Evolutionary conservation across 2,888 invertebrate species (phyloP).

Genomic region (Agonopterix alstromeriana): DNA sequence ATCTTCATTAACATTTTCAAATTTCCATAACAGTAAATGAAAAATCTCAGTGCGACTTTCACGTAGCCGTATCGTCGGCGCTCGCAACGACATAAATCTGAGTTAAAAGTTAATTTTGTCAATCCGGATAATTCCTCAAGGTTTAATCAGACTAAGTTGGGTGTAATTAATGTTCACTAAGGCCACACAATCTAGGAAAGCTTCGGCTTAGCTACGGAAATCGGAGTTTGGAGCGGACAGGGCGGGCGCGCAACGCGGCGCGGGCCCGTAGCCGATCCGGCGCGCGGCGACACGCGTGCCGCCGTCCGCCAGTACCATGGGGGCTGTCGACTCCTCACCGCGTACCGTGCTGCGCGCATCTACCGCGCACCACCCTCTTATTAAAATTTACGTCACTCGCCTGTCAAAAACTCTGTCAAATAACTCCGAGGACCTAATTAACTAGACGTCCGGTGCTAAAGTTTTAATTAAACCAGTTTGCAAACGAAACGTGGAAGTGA

Average conservation of each 20-base stretch:
- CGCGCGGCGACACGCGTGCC: slow-evolving; percentile 10
- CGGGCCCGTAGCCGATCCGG: slow-evolving; percentile 16
- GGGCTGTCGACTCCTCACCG: slow-evolving; percentile 36
- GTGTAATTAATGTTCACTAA: slow-evolving; percentile 76
- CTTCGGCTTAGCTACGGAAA: slow-evolving; percentile 63
- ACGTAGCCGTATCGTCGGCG: slow-evolving; percentile 21
- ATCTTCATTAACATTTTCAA: not conserved
- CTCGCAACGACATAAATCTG: slow-evolving; percentile 60
- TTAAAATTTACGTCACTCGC: slow-evolving; percentile 52
- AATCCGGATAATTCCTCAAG: slow-evolving; percentile 75
- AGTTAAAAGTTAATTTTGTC: slow-evolving; percentile 77
- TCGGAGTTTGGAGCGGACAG: slow-evolving; percentile 40
- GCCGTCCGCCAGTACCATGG: slow-evolving; percentile 44
- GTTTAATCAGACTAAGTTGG: slow-evolving; percentile 76
- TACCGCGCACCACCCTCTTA: slow-evolving; percentile 25
- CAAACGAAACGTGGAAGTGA: slow-evolving; percentile 32
- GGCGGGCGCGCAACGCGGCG: slow-evolving; percentile 11
- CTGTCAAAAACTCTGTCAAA: slow-evolving; percentile 48
- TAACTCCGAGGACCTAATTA: slow-evolving; percentile 34
- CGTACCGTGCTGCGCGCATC: slow-evolving; percentile 1
- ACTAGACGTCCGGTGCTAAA: slow-evolving; percentile 24
- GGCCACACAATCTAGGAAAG: slow-evolving; percentile 73
- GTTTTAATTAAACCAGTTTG: slow-evolving; percentile 25
- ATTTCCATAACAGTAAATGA: slow-evolving; percentile 8
- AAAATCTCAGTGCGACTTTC: slow-evolving; percentile 13